Conservation (phyloP, 2,113 vertebrate species). For the Dasypus novemcinctus region DNA sequence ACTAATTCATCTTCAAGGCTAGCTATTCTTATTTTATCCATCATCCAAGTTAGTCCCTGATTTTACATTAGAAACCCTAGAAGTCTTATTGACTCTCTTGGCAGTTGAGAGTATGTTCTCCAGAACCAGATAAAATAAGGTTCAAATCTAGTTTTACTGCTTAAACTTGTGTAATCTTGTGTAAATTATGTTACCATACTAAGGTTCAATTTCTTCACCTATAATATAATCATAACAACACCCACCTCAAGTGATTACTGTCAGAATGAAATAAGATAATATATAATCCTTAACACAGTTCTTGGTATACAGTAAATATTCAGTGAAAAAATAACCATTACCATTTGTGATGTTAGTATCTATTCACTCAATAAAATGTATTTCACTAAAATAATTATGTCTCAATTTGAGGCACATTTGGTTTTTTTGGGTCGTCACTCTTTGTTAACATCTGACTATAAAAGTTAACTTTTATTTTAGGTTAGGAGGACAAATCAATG, state of each 20-base stretch:
- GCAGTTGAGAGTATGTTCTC: neutral
- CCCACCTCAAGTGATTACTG: neutral
- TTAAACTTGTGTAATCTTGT: neutral
- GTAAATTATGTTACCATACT: neutral
- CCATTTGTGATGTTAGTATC: neutral
- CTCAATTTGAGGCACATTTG: neutral
- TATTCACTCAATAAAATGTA: neutral
- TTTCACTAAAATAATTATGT: slow-evolving; percentile 24
- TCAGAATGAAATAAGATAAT: neutral
- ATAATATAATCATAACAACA: neutral
- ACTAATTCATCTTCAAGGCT: neutral
- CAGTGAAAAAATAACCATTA: slow-evolving; percentile 2
- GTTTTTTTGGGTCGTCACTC: neutral
- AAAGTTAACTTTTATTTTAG: slow-evolving; percentile 1
- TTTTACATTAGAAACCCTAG: neutral
- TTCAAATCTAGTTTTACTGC: neutral
- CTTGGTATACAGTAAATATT: neutral
- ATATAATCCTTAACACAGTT: neutral
- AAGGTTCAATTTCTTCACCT: neutral
- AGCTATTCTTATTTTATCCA: neutral
- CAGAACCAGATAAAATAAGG: slow-evolving; percentile 1
- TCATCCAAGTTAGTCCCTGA: neutral
- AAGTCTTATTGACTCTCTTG: neutral
- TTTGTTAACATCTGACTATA: neutral
- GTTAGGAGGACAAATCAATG: slow-evolving; percentile 39